Evolutionary conservation across 2,797 vertebrate species (phyloP).

Genomic region (Malurus leucopterus): DNA sequence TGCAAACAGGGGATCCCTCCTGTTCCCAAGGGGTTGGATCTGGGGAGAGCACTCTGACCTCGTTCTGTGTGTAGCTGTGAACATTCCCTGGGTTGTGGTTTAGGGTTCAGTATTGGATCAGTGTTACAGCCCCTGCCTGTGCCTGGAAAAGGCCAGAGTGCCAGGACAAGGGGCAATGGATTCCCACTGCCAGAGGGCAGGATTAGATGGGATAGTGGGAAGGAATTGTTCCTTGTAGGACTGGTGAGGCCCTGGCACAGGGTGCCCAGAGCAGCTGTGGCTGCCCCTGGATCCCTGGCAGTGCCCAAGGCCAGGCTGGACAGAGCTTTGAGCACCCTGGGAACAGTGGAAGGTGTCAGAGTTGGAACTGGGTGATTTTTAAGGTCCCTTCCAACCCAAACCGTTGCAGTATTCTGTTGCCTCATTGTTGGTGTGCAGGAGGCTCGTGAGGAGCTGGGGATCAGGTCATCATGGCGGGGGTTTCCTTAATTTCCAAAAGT

Average conservation of each 20-base stretch:
- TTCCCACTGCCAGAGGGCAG: background rate
- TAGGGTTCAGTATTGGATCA: background rate
- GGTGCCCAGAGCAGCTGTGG: background rate
- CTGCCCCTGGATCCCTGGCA: background rate
- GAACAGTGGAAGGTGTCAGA: background rate
- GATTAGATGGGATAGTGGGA: rapidly evolving
- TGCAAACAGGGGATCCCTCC: background rate
- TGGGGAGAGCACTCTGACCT: background rate
- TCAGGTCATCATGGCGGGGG: background rate
- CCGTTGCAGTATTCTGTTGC: background rate
- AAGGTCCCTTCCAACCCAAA: background rate
- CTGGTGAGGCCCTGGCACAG: background rate
- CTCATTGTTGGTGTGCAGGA: background rate
- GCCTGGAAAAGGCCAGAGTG: background rate
- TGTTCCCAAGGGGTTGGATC: background rate
- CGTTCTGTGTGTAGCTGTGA: background rate
- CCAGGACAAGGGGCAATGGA: background rate
- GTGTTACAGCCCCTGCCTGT: background rate
- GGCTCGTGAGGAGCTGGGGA: background rate
- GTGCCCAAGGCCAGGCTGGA: background rate
- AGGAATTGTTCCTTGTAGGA: rapidly evolving
- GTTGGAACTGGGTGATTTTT: background rate
- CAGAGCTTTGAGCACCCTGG: background rate
- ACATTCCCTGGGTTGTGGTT: background rate
- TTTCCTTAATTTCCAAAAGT: background rate